Conservation (phyloP, 2,797 vertebrate species). For the Malacoraja senta region DNA sequence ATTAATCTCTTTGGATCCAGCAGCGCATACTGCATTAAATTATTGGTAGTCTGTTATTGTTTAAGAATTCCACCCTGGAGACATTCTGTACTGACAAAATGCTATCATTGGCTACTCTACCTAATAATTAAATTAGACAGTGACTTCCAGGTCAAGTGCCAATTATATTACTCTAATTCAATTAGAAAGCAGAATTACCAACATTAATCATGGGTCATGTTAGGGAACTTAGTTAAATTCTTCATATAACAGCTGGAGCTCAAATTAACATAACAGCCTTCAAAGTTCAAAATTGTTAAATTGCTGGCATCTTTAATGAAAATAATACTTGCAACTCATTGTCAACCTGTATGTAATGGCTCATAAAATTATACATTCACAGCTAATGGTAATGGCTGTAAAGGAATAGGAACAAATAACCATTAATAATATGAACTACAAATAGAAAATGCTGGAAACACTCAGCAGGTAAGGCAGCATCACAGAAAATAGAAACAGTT, state of each 20-base stretch:
- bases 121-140: neutral
- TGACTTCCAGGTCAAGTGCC: neutral
- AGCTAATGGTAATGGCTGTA: neutral
- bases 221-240: neutral
- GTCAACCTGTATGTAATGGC: neutral
- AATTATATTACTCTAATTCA: neutral
- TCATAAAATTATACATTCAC: slow-evolving; percentile 6
- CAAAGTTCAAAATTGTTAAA: neutral
- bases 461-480: too few relatives aligned
- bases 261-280: neutral
- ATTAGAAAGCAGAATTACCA: neutral
- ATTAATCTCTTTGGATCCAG: neutral
- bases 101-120: neutral
- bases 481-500: too few relatives aligned
- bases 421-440: too few relatives aligned
- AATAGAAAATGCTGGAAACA: too few relatives aligned
- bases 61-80: neutral
- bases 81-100: too few relatives aligned
- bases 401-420: neutral
- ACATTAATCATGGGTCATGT: neutral
- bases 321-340: neutral
- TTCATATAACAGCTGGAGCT: neutral
- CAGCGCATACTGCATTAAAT: neutral
- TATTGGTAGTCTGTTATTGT: neutral
- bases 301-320: neutral